Evolutionary conservation across 2,888 invertebrate species (phyloP), one percentile per base, ranked within the genome.

Genomic region (Exocentrus adspersus): DNA sequence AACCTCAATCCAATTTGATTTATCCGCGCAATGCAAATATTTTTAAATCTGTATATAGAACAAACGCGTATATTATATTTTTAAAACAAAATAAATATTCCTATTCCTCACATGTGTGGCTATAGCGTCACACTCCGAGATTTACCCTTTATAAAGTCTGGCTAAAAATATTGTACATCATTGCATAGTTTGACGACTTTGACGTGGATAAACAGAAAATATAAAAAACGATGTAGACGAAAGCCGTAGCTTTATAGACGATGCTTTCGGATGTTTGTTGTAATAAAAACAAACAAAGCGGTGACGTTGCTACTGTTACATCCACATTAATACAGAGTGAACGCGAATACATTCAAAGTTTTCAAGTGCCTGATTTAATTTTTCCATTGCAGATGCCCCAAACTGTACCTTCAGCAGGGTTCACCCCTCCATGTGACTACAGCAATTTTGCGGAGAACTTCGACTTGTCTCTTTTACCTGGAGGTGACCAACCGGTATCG

Each of bases 331-430:
- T n/a, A n/a, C n/a, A n/a, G n/a, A n/a, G n/a, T n/a, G n/a, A n/a
- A n/a, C n/a, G n/a, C n/a, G n/a, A n/a, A n/a, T n/a, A n/a, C n/a
- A n/a, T n/a, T n/a, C n/a, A n/a, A n/a, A n/a, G n/a, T n/a, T n/a
- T n/a, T n/a, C n/a, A n/a, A n/a, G n/a, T n/a, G n/a, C n/a, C 21
- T 28, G 10, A 14, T n/a, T 28, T 1, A 9, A 3, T 48, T 50
- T 12, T 59, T 71, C 75, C 72, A 70, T 86, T 84, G 9, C 88
- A 92, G 92, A 92, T 92, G 92, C 91, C 92, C 83, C 92, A 92
- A 85, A 91, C 89, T 78, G 92, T 92, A 77, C 92, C 92, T 62
- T 87, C 90, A 75, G 90, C 90, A 77, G 91, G 90, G 82, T 90
- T 88, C 81, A 91, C 90, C 83, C 90, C 91, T 75, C 89, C 90